Evolutionary conservation across 1,140 invertebrate genomes (phyloP), one percentile per base, ranked within the genome.

Genomic region (Dinoponera quadriceps): DNA sequence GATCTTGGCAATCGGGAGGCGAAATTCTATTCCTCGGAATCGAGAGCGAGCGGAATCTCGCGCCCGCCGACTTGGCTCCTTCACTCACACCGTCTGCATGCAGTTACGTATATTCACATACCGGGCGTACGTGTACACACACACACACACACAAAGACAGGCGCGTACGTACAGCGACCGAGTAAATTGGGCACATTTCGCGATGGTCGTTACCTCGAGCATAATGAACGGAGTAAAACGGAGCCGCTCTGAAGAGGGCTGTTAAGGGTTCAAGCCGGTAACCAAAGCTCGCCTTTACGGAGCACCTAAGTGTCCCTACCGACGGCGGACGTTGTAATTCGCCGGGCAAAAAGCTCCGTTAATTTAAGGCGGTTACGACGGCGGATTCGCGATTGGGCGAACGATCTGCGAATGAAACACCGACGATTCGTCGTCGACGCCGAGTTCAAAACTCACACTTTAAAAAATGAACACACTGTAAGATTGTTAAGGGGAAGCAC

Each of bases 111-210:
- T 14, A 20, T 65, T 20, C 13, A 60, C 16, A 48, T 5, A n/a
- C 16, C n/a, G n/a, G n/a, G n/a, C 4, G 4, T 38, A 62, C 3
- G 18, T 14, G 20, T 3, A 25, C 18, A 18, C 14, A 27, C 18
- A 25, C n/a, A 9, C 29, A 63, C 33, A 18, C 18, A 1, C 18
- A 22, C n/a, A 29, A 3, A 29, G n/a, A 49, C 3, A 25, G 5
- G 27, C 49, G 9, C 55, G 16, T 49, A 16, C 27, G 16, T 66
- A 68, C 51, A 83, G 33, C 3, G 51, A 22, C 72, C 33, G 20
- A 57, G 59, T 82, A 74, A 74, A 82, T 82, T 63, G 69, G 71
- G 57, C 57, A 48, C 65, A 74, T 62, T 82, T 33, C 69, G 27
- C 16, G 44, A 74, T 74, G 57, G 69, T 82, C 69, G 69, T 82